Evolutionary conservation across 2,888 invertebrate genomes (phyloP).

Genomic region (Xylophagus ater): DNA sequence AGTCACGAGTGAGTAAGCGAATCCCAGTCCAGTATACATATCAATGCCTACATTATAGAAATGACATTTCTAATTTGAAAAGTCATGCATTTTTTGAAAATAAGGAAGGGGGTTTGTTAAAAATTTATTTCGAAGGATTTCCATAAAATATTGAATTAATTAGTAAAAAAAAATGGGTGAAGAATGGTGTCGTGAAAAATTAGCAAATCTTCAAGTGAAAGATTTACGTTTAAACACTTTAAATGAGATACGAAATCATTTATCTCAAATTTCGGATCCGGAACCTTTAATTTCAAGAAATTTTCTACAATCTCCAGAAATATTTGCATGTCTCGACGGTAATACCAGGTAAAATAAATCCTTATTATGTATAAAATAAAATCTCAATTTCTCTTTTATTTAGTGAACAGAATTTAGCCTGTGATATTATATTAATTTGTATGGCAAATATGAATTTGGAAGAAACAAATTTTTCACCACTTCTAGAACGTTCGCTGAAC

Average conservation of each 20-base stretch:
- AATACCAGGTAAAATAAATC: conserved; percentile 39
- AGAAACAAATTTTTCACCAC: conserved; percentile 48
- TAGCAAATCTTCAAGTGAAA: conserved; percentile 38
- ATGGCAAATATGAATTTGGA: conserved; percentile 51
- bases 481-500: conserved; percentile 49
- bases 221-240: conserved; percentile 39
- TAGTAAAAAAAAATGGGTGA: conserved; percentile 28
- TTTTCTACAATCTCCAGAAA: conserved; percentile 44
- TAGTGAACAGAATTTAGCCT: conserved; percentile 50
- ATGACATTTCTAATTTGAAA: conserved; percentile 11
- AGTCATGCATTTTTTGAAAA: background rate
- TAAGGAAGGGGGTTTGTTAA: background rate
- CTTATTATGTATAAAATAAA: conserved; percentile 16
- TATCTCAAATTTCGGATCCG: conserved; percentile 33
- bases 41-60: too few relatives aligned
- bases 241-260: conserved; percentile 39
- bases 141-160: too few relatives aligned
- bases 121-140: too few relatives aligned
- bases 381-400: conserved; percentile 17
- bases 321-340: conserved; percentile 56
- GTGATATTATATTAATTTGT: conserved; percentile 52
- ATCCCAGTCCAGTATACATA: too few relatives aligned
- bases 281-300: conserved; percentile 37
- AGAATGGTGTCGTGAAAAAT: conserved; percentile 42
- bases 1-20: too few relatives aligned